Evolutionary conservation across 2,888 invertebrate genomes (phyloP), one percentile per base, ranked within the genome.

Genomic region (Alcis repandata): DNA sequence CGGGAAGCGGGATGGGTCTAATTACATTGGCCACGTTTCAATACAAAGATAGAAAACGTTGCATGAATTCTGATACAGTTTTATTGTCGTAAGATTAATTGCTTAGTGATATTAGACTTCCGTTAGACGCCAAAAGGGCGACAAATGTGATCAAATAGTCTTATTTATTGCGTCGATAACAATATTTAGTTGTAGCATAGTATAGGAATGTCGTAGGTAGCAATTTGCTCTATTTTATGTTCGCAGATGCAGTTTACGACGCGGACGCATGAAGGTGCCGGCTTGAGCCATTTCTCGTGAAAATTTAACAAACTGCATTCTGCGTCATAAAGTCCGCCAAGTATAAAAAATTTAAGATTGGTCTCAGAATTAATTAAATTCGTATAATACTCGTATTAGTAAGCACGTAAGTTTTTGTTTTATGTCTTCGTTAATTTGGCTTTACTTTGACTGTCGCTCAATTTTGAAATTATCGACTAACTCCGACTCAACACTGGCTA

Each of bases 51-150:
- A 82, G 79, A 77, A 76, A 79, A 72, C 65, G 69, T 72, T 72
- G 63, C 65, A 38, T 38, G 51, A 69, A 70, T 63, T 65, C 67
- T 51, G 64, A 74, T 72, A 73, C 60, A 40, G 70, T 73, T 77
- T 69, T 73, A 78, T 75, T 76, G 69, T 70, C 48, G n/a, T 54
- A 71, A 73, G 76, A 77, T 77, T 78, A 71, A 79, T 80, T 74
- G 60, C 67, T 70, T 65, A 69, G 77, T 72, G 73, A 77, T 76
- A 79, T 72, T 71, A 64, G 69, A 67, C 73, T 75, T 78, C 75
- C 72, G 69, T 73, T 68, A 67, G 40, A 22, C 53, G 41, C 59
- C 60, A 63, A 46, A 38, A 38, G 27, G 20, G 33, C n/a, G 32
- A 63, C 62, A 52, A 52, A 58, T 57, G 58, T 40, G 40, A 45